Evolutionary conservation across 2,888 invertebrate species (phyloP).

Genomic region (Eumacrocentrus americanus): DNA sequence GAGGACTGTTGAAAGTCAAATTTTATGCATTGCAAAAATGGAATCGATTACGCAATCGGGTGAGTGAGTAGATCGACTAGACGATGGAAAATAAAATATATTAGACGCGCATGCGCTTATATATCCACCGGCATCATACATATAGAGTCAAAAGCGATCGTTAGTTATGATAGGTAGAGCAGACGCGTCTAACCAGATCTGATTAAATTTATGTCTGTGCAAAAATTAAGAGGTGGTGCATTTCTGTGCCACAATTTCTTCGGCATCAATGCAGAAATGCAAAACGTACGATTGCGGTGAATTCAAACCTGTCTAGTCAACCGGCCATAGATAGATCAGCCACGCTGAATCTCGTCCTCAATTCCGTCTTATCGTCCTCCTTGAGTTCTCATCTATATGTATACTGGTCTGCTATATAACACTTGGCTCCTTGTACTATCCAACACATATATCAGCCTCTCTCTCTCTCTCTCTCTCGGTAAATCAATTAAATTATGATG

Average conservation of each 20-base stretch:
- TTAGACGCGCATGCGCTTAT: neutral
- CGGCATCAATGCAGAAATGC: neutral
- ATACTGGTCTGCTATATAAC: too few species aligned
- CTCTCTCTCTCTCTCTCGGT: neutral
- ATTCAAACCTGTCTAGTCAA: neutral
- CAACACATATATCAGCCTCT: neutral
- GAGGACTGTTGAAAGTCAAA: conserved; percentile 4
- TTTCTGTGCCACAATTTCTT: conserved; percentile 4
- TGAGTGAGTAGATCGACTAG: neutral
- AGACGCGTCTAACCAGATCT: neutral
- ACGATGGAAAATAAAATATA: neutral
- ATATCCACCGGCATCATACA: neutral
- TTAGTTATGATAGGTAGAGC: neutral
- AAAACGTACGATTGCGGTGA: neutral
- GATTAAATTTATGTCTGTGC: conserved; percentile 1
- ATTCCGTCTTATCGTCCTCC: neutral
- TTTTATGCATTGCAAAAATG: neutral
- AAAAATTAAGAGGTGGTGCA: neutral
- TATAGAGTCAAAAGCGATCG: conserved; percentile 2
- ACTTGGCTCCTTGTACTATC: too few species aligned
- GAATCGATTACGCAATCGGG: conserved; percentile 1
- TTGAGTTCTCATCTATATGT: neutral
- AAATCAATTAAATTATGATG: too few species aligned
- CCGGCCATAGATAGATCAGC: neutral
- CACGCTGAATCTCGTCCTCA: conserved; percentile 2